Evolutionary conservation across 2,888 invertebrate genomes (phyloP).

Genomic region (Lithophane semibrunnea): DNA sequence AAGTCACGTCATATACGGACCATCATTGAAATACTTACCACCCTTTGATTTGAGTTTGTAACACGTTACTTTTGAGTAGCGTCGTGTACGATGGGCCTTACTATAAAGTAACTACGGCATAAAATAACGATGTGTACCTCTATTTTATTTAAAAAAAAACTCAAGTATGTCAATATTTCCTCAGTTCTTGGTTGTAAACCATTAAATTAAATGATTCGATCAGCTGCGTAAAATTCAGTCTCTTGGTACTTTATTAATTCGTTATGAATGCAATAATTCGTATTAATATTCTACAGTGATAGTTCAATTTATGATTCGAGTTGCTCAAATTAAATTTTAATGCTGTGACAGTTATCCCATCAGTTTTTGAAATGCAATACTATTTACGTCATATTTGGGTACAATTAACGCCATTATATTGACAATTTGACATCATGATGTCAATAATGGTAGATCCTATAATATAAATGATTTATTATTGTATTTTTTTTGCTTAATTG

Average conservation of each 20-base stretch:
- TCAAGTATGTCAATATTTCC: background rate
- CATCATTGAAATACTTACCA: background rate
- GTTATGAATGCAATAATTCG: constrained; percentile 51
- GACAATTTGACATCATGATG: background rate
- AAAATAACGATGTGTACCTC: background rate
- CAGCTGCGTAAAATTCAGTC: background rate
- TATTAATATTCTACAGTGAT: constrained; percentile 48
- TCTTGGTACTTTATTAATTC: constrained; percentile 29
- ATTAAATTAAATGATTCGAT: constrained; percentile 13
- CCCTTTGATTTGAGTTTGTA: background rate
- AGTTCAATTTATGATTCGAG: constrained; percentile 49
- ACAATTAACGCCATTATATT: background rate
- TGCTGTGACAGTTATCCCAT: constrained; percentile 26
- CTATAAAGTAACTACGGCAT: background rate
- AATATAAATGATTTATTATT: no score
- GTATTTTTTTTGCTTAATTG: no score
- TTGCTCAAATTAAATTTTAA: constrained; percentile 51
- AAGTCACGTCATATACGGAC: background rate
- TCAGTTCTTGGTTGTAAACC: background rate
- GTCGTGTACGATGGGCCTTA: background rate
- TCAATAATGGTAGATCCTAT: background rate
- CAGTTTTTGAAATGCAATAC: constrained; percentile 34
- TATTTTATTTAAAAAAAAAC: background rate
- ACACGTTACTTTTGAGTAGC: background rate
- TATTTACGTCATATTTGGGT: background rate